phyloP scores from a whole-genome alignment of 2,888 invertebrate species.

The Temnothorax ravouxi region DNA sequence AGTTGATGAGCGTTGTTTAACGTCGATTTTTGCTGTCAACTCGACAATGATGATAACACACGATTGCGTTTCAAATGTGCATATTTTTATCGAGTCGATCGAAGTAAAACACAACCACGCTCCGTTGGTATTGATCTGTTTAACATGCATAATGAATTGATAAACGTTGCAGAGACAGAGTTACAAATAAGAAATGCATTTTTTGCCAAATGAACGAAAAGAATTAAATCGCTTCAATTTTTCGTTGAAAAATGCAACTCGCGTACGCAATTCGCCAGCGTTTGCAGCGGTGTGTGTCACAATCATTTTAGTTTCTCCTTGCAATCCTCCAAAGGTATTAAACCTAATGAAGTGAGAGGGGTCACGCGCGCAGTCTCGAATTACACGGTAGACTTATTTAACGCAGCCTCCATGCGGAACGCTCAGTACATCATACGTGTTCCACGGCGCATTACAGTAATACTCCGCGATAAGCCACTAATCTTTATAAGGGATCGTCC shows the following conservation, averaged over 20 bases:
- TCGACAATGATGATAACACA: slow-evolving; percentile 14
- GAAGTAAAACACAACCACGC: neutral
- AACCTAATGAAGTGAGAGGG: slow-evolving; percentile 43
- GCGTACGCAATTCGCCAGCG: neutral
- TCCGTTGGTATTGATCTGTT: neutral
- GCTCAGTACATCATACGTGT: slow-evolving; percentile 74
- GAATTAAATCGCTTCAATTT: slow-evolving; percentile 16
- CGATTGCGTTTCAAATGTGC: neutral
- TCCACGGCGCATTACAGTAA: slow-evolving; percentile 80
- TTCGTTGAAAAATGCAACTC: neutral
- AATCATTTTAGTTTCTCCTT: slow-evolving; percentile 23
- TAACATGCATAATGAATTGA: slow-evolving; percentile 2
- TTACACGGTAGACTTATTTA: slow-evolving; percentile 71
- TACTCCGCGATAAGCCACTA: slow-evolving; percentile 83
- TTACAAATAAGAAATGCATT: neutral
- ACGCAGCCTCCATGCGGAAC: slow-evolving; percentile 47
- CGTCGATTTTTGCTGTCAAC: slow-evolving; percentile 15
- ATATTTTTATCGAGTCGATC: neutral
- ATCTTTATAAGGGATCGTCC: slow-evolving; percentile 82
- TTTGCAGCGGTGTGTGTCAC: neutral
- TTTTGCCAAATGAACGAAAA: neutral
- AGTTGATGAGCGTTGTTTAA: slow-evolving; percentile 42
- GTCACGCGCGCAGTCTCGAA: slow-evolving; percentile 55
- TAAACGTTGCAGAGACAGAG: neutral
- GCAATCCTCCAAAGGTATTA: slow-evolving; percentile 49